These are phyloP conservation scores for Zosterops lateralis DNA, from an alignment of 2,113 vertebrate species.

Conservation along the genomic window DNA sequence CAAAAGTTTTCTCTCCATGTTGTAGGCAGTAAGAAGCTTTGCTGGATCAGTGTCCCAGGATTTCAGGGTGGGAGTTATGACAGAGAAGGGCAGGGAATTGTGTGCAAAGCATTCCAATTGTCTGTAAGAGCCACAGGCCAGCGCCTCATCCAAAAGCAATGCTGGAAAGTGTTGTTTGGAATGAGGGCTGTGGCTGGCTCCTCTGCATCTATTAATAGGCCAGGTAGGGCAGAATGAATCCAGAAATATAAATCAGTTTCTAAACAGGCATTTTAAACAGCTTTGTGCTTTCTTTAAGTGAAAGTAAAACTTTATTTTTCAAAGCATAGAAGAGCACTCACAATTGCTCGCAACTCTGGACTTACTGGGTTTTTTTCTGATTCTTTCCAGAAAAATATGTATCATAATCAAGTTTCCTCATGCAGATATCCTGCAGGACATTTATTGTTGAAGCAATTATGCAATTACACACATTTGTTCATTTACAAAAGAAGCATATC, in stretches of 20 bases:
- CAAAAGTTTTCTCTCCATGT: neutral
- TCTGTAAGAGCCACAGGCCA: neutral
- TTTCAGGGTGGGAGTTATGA: neutral
- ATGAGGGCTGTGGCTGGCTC: neutral
- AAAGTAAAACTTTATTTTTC: neutral
- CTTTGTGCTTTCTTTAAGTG: neutral
- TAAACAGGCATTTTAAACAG: neutral
- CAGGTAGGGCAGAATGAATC: neutral
- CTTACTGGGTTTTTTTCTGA: neutral
- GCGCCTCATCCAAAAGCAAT: fast-evolving
- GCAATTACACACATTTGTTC: neutral
- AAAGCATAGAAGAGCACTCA: neutral
- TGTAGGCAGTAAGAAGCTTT: neutral
- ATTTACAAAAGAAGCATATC: neutral
- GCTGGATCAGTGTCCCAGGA: neutral
- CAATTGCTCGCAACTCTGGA: neutral
- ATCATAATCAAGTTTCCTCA: neutral
- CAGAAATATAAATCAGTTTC: neutral
- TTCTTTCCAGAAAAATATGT: neutral
- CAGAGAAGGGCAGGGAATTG: neutral
- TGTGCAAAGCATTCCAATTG: neutral
- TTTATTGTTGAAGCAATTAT: conserved; percentile 6
- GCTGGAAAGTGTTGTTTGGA: neutral
- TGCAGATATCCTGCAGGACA: neutral
- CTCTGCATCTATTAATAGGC: neutral